phyloP scores from a whole-genome alignment of 2,888 invertebrate genomes.

The Plusia festucae region DNA sequence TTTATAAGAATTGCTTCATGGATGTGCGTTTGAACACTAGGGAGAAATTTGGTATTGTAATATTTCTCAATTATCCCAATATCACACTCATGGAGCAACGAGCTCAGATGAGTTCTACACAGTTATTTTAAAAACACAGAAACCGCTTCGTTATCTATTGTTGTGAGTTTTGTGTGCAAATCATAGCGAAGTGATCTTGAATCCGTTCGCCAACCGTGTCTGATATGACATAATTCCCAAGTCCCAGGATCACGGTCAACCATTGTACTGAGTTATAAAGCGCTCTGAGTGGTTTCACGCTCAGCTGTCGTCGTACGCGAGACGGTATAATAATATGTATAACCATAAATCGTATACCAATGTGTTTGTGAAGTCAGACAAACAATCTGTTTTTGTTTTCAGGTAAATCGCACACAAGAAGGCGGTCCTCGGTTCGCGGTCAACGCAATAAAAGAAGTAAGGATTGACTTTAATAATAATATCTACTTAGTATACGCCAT shows the following conservation, averaged over 20 bases:
- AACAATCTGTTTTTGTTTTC: conserved; percentile 62
- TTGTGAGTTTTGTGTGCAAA: not conserved
- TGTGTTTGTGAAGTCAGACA: conserved; percentile 25
- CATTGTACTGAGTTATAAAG: conserved; percentile 1
- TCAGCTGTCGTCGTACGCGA: not conserved
- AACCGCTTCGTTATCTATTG: not conserved
- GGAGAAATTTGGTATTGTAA: no score
- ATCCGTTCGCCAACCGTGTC: conserved; percentile 4
- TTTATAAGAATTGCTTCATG: no score
- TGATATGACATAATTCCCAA: conserved; percentile 2
- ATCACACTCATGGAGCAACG: no score
- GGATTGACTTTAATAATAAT: conserved; percentile 53
- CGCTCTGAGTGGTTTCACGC: not conserved
- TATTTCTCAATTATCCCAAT: no score
- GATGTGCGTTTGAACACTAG: no score
- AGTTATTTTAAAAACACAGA: not conserved
- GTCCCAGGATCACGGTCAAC: conserved; percentile 1
- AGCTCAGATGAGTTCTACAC: not conserved
- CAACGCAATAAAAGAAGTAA: conserved; percentile 87
- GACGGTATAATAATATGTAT: not conserved
- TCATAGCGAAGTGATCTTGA: conserved; percentile 3
- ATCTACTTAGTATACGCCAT: conserved; percentile 13
- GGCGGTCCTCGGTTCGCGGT: conserved; percentile 90
- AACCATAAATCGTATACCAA: not conserved
- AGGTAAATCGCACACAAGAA: conserved; percentile 90